These are phyloP conservation scores for Trichonephila clavata DNA, from an alignment of 1,140 invertebrate genomes.

Conservation along the genomic window DNA sequence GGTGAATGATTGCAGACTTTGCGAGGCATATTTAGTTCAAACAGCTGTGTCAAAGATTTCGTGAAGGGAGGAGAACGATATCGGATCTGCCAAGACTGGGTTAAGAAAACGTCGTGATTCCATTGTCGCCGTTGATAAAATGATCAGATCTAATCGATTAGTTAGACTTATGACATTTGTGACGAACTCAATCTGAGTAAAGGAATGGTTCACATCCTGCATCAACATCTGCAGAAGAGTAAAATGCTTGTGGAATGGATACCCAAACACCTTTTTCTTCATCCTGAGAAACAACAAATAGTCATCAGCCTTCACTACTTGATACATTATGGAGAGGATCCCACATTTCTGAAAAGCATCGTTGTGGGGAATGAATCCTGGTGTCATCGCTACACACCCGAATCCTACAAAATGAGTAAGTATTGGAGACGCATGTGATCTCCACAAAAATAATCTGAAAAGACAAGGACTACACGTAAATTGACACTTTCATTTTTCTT, in stretches of 20 bases:
- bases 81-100: neutral
- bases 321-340: too few relatives aligned
- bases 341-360: neutral
- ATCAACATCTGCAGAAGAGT: neutral
- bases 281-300: too few relatives aligned
- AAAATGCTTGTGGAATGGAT: neutral
- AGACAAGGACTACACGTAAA: too few relatives aligned
- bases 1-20: neutral
- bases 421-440: too few relatives aligned
- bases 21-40: neutral
- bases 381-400: too few relatives aligned
- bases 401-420: too few relatives aligned
- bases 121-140: neutral
- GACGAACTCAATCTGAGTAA: neutral
- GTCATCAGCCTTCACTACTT: too few relatives aligned
- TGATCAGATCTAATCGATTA: neutral
- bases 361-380: too few relatives aligned
- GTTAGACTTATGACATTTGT: neutral
- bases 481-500: too few relatives aligned
- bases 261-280: neutral
- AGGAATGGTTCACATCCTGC: neutral
- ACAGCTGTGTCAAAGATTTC: neutral
- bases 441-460: too few relatives aligned
- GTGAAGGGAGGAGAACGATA: neutral
- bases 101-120: neutral